phyloP scores from a whole-genome alignment of 2,113 vertebrate genomes.

The Barbus barbus region DNA sequence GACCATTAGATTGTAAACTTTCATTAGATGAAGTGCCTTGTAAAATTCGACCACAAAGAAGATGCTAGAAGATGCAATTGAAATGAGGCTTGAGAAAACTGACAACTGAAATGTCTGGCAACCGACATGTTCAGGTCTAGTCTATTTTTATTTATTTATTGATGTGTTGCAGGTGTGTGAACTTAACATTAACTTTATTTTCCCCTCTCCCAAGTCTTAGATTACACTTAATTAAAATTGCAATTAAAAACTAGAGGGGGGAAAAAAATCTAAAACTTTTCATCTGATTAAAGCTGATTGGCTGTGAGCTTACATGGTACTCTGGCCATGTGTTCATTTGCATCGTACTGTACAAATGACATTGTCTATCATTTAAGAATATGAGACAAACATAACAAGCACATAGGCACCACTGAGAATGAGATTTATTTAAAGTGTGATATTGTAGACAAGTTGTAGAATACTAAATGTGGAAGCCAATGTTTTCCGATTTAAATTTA shows the following conservation, averaged over 20 bases:
- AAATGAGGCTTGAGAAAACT: not conserved
- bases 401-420: not conserved
- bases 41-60: not conserved
- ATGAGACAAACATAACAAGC: slow-evolving; percentile 3
- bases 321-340: slow-evolving; percentile 24
- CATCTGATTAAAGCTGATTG: slow-evolving; percentile 23
- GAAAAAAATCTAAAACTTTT: not conserved
- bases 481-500: no score
- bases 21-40: not conserved
- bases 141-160: not conserved
- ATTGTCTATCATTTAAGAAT: slow-evolving; percentile 3
- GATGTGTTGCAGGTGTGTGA: slow-evolving; percentile 22
- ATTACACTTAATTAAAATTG: slow-evolving; percentile 34
- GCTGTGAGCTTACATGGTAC: not conserved
- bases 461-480: not conserved
- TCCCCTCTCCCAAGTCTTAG: not conserved
- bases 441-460: not conserved
- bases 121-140: not conserved
- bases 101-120: not conserved
- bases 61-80: slow-evolving; percentile 1
- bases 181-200: not conserved
- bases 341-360: not conserved
- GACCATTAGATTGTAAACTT: not conserved
- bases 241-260: not conserved
- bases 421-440: not conserved